Evolutionary conservation across 2,113 vertebrate species (phyloP), one percentile per base, ranked within the genome.

Genomic region (Papio anubis): DNA sequence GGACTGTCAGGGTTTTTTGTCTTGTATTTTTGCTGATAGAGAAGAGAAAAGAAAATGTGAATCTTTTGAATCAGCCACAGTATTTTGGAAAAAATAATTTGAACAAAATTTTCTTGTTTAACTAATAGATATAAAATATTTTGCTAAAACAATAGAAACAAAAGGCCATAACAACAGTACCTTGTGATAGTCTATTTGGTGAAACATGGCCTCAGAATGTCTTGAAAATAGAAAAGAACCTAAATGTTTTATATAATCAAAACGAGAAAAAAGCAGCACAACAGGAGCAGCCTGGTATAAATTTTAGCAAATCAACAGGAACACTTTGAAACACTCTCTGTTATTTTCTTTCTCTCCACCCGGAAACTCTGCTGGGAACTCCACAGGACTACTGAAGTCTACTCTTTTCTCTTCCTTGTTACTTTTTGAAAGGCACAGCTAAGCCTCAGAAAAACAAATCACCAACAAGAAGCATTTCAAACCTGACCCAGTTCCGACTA

Each of bases 401-500:
- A 35, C 16, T 76, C 3, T 76, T 25, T 68, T 88, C 3, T 18
- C 6, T 35, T 85, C 12, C 30, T 85, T 82, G 10, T 68, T 88
- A 59, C 25, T 40, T 57, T 83, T 57, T 78, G 88, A 88, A 97
- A 96, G 35, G 21, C n/a, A 78, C 23, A 52, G 43, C 59, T 81
- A 93, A 97, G 13, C 9, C 59, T 94, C 50, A 57, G 80, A 82
- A 87, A 88, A 95, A 50, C 38, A 96, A 96, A 93, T 80, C 48
- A 61, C 38, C 38, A 94, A 45, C 16, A 80, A 94, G 35, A 91
- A 16, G 6, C 75, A 16, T 43, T 68, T 90, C 6, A 93, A 80
- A 55, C 32, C 9, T 92, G 52, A 95, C 32, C 14, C n/a, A 97
- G 2, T 81, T 88, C 23, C 83, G 43, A 85, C 3, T 55, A 93